A percentile compares a stretch with the other conserved stretches of the same genome.
Evolutionary conservation across 2,113 vertebrate genomes (phyloP).

Genomic region (Podarcis raffonei): DNA sequence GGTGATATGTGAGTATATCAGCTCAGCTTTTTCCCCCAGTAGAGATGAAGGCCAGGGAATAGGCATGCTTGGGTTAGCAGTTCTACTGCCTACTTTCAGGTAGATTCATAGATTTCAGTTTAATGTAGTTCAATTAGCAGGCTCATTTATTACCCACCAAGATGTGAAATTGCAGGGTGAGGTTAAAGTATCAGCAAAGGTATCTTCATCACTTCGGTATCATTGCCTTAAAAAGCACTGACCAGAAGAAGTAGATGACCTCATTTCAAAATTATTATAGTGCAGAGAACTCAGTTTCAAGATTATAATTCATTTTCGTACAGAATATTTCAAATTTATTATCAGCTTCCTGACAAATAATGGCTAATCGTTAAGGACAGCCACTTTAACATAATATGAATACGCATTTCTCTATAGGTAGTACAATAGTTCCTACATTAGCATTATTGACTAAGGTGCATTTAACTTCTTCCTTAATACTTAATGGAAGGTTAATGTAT

Average conservation of each 20-base stretch:
- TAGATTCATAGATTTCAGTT: slow-evolving; percentile 80
- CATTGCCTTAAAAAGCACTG: slow-evolving; percentile 91
- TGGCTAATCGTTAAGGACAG: slow-evolving; percentile 84
- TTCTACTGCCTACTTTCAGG: slow-evolving; percentile 30
- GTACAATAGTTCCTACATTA: slow-evolving; percentile 83
- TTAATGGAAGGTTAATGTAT: slow-evolving; percentile 99
- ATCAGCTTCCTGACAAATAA: slow-evolving; percentile 86
- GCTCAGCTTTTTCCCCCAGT: neutral
- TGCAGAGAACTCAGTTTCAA: slow-evolving; percentile 86
- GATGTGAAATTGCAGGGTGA: slow-evolving; percentile 83
- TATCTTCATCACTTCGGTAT: slow-evolving; percentile 94
- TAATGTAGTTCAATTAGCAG: slow-evolving; percentile 88
- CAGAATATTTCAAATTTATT: slow-evolving; percentile 88
- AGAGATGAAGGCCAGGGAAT: slow-evolving; percentile 26
- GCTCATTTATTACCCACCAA: slow-evolving; percentile 86
- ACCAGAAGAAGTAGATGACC: slow-evolving; percentile 86
- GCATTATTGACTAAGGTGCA: slow-evolving; percentile 95
- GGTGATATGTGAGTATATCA: neutral
- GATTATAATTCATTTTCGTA: slow-evolving; percentile 88
- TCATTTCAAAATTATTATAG: slow-evolving; percentile 89
- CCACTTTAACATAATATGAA: slow-evolving; percentile 95
- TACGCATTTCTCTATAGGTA: slow-evolving; percentile 87
- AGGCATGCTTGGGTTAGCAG: slow-evolving; percentile 41
- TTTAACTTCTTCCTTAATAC: slow-evolving; percentile 93
- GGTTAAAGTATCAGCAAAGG: slow-evolving; percentile 84